phyloP scores from a whole-genome alignment of 1,140 invertebrate genomes.

The Euwallacea similis region DNA sequence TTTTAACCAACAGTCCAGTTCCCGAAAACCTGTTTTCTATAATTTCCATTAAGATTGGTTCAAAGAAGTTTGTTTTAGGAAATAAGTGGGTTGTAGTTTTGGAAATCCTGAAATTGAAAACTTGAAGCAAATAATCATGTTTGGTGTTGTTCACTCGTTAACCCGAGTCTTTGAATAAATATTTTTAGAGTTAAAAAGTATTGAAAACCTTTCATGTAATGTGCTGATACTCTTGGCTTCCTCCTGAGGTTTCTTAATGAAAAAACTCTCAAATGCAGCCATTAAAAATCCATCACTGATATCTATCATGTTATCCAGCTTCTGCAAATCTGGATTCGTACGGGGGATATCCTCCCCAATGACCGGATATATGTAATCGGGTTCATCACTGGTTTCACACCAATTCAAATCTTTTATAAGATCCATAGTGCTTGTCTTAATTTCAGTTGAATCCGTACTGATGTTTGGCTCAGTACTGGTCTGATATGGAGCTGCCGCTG shows the following conservation, averaged over 20 bases:
- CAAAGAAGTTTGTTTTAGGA: constrained; percentile 52
- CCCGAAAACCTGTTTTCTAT: constrained; percentile 56
- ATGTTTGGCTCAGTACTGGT: background rate
- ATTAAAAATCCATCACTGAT: constrained; percentile 48
- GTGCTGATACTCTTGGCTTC: background rate
- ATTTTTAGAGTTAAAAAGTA: background rate
- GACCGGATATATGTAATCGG: constrained; percentile 32
- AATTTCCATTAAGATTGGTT: constrained; percentile 54
- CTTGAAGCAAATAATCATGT: constrained; percentile 6
- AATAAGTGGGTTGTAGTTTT: constrained; percentile 42
- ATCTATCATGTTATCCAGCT: constrained; percentile 46
- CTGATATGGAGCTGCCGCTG: background rate
- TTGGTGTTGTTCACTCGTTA: background rate
- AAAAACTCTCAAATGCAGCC: constrained; percentile 45
- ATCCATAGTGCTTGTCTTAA: too few relatives aligned
- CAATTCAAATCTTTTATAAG: too few relatives aligned
- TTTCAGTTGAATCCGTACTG: background rate
- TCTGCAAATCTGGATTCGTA: constrained; percentile 40
- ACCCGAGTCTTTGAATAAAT: background rate
- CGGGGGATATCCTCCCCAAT: constrained; percentile 28
- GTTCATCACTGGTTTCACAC: too few relatives aligned
- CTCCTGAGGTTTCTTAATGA: constrained; percentile 25
- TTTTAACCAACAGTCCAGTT: constrained; percentile 58
- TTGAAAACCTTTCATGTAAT: constrained; percentile 41
- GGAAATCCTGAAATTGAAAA: constrained; percentile 41